Conservation (phyloP, 2,113 vertebrate genomes). For the Piprites chloris region DNA sequence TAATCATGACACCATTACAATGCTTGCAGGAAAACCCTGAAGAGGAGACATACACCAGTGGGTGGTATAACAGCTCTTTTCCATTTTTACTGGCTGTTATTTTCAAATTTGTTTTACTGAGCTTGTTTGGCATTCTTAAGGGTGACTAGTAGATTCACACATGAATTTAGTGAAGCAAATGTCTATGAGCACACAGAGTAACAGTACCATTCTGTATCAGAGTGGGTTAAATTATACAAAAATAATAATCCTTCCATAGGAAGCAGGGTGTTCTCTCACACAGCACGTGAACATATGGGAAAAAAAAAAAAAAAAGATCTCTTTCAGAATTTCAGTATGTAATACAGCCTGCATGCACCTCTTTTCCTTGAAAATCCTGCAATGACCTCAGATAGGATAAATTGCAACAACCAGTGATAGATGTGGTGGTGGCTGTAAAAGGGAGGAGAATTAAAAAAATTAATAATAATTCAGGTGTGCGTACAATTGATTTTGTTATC, state of each 20-base stretch:
- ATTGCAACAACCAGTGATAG: background rate
- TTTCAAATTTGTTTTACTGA: background rate
- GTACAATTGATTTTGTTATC: background rate
- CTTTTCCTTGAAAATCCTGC: background rate
- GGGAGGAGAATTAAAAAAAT: background rate
- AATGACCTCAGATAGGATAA: background rate
- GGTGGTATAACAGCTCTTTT: background rate
- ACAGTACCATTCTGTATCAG: background rate
- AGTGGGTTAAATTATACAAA: background rate
- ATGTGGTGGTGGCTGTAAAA: background rate
- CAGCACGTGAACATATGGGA: fast-evolving
- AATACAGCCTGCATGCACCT: background rate
- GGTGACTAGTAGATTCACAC: background rate
- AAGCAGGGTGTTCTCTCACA: background rate
- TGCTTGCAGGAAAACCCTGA: background rate
- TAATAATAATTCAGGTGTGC: fast-evolving
- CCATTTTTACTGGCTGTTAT: background rate
- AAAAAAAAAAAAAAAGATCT: background rate
- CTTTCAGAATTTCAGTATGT: background rate
- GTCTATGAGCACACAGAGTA: background rate
- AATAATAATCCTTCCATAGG: background rate
- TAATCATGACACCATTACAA: background rate
- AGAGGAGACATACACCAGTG: background rate
- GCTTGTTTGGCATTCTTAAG: background rate
- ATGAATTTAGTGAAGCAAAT: background rate